These are phyloP conservation scores for Stomatorhinus ivindoensis DNA, from an alignment of 2,113 vertebrate species.

Conservation along the genomic window DNA sequence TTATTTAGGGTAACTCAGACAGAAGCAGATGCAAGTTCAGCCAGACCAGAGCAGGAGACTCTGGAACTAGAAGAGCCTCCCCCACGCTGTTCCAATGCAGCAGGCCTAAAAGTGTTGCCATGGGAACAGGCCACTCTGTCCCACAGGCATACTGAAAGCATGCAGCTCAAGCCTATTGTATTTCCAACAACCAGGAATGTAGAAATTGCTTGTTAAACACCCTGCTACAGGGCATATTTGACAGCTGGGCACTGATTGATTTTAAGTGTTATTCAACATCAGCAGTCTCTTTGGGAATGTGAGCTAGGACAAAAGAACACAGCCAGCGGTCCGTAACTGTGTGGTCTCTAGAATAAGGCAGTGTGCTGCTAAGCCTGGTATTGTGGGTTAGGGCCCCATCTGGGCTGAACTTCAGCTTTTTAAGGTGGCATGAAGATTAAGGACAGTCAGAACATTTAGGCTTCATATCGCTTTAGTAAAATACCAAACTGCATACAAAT, in stretches of 20 bases:
- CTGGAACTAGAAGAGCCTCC: not conserved
- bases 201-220: constrained; percentile 2
- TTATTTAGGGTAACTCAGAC: not conserved
- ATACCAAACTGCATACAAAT: not conserved
- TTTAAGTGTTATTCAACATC: not conserved
- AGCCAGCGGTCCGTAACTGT: not conserved
- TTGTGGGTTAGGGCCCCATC: not conserved
- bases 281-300: not conserved
- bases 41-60: not conserved
- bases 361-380: not conserved
- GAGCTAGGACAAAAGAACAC: not conserved
- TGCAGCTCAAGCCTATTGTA: not conserved
- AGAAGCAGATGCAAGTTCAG: not conserved
- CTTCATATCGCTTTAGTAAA: not conserved
- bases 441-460: not conserved
- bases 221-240: not conserved
- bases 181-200: constrained; percentile 2
- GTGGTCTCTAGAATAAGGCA: not conserved
- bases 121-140: constrained; percentile 5
- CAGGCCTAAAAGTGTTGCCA: not conserved
- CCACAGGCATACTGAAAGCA: constrained; percentile 1
- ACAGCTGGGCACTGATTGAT: not conserved
- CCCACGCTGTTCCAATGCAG: not conserved
- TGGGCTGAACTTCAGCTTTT: not conserved
- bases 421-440: not conserved